Evolutionary conservation across 2,113 vertebrate genomes (phyloP).

Genomic region (Phrynocephalus versicolor): DNA sequence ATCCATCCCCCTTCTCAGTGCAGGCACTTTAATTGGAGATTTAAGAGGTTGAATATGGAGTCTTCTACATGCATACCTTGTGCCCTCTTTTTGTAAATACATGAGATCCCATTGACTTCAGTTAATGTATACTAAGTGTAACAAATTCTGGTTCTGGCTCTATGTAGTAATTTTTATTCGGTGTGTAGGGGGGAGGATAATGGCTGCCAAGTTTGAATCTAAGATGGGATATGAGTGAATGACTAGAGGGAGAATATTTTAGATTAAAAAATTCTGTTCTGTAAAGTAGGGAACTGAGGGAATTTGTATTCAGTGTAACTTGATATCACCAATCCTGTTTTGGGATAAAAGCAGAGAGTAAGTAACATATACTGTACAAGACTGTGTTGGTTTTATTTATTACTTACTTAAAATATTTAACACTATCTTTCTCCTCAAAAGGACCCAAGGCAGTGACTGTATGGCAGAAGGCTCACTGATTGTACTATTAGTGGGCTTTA

Average conservation of each 20-base stretch:
- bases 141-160: not conserved
- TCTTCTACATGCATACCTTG: not conserved
- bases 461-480: not conserved
- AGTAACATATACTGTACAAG: too few relatives aligned
- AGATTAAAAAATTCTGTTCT: not conserved
- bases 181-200: not conserved
- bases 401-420: too few relatives aligned
- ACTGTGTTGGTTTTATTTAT: too few relatives aligned
- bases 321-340: not conserved
- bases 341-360: too few relatives aligned
- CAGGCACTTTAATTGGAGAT: not conserved
- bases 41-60: not conserved
- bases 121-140: not conserved
- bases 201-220: not conserved
- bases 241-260: not conserved
- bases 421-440: too few relatives aligned
- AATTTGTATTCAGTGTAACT: not conserved
- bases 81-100: not conserved
- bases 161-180: not conserved
- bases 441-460: too few relatives aligned
- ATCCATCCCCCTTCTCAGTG: too few relatives aligned
- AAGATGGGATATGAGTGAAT: not conserved
- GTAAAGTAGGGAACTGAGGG: not conserved
- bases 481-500: not conserved
- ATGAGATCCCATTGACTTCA: not conserved